These are phyloP conservation scores for Tuta absoluta DNA, from an alignment of 2,888 invertebrate species.

Conservation along the genomic window DNA sequence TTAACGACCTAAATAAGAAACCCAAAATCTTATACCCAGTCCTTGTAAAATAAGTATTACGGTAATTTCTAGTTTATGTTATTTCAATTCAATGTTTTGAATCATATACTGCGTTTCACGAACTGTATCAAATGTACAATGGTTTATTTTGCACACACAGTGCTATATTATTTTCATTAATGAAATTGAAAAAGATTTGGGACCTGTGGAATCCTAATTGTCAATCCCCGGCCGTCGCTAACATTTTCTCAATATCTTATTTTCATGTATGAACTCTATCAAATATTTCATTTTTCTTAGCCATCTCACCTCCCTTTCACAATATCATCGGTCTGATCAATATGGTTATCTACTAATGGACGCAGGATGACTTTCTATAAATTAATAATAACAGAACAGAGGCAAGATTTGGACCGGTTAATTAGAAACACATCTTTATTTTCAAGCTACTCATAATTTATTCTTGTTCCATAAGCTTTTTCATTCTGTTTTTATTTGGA, in stretches of 20 bases:
- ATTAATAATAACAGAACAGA: slow-evolving; percentile 76
- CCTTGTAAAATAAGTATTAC: too few species aligned
- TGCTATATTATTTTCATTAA: too few species aligned
- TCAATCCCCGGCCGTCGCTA: too few species aligned
- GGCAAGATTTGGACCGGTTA: slow-evolving; percentile 68
- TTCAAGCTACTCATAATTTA: slow-evolving; percentile 51
- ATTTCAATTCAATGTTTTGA: too few species aligned
- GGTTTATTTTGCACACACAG: too few species aligned
- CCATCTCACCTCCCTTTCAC: slow-evolving; percentile 24
- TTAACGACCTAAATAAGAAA: too few species aligned
- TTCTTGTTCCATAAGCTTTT: slow-evolving; percentile 57
- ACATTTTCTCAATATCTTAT: too few species aligned
- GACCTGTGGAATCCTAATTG: too few species aligned
- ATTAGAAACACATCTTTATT: slow-evolving; percentile 75
- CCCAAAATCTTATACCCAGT: too few species aligned
- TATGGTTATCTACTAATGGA: slow-evolving; percentile 76
- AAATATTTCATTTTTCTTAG: slow-evolving; percentile 6
- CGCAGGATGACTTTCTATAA: slow-evolving; percentile 79
- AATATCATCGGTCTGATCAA: slow-evolving; percentile 69
- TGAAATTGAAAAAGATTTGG: too few species aligned
- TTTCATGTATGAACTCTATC: slow-evolving; percentile 4
- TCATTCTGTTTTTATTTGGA: slow-evolving; percentile 52
- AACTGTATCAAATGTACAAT: too few species aligned
- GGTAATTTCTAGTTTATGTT: too few species aligned
- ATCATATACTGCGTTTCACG: not conserved